phyloP scores from a whole-genome alignment of 2,113 vertebrate genomes.

The Chaenocephalus aceratus region DNA sequence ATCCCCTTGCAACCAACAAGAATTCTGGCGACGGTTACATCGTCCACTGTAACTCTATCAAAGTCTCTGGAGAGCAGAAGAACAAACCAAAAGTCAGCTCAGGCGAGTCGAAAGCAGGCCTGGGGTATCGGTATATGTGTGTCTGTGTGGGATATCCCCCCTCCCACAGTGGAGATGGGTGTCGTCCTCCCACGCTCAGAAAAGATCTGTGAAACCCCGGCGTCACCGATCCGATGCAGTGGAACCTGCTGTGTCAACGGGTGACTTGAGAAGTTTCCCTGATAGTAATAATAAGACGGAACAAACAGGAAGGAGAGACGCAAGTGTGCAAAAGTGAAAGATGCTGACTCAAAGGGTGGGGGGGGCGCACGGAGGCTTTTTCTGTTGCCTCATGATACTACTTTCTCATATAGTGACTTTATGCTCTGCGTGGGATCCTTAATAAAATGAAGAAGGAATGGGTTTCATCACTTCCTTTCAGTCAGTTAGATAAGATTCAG shows the following conservation, averaged over 20 bases:
- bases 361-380: slow-evolving; percentile 41
- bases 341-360: slow-evolving; percentile 76
- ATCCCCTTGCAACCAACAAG: no score
- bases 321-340: slow-evolving; percentile 75
- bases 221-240: slow-evolving; percentile 44
- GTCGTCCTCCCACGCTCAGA: slow-evolving; percentile 62
- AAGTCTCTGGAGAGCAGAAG: slow-evolving; percentile 14
- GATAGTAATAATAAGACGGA: slow-evolving; percentile 80
- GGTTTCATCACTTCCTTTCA: slow-evolving; percentile 39
- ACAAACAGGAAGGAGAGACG: slow-evolving; percentile 65
- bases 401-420: slow-evolving; percentile 45
- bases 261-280: slow-evolving; percentile 75
- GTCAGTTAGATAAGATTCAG: slow-evolving; percentile 25
- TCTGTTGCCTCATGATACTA: slow-evolving; percentile 43
- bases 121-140: slow-evolving; percentile 30
- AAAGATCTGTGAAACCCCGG: slow-evolving; percentile 63
- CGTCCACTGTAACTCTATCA: no score
- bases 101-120: slow-evolving; percentile 14
- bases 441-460: slow-evolving; percentile 52
- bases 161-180: slow-evolving; percentile 19
- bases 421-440: slow-evolving; percentile 38
- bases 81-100: slow-evolving; percentile 35
- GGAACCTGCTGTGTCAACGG: slow-evolving; percentile 74
- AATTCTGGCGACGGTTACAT: no score
- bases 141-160: slow-evolving; percentile 60